These are phyloP conservation scores for Dromas ardeola DNA, from an alignment of 2,113 vertebrate species.

Conservation along the genomic window DNA sequence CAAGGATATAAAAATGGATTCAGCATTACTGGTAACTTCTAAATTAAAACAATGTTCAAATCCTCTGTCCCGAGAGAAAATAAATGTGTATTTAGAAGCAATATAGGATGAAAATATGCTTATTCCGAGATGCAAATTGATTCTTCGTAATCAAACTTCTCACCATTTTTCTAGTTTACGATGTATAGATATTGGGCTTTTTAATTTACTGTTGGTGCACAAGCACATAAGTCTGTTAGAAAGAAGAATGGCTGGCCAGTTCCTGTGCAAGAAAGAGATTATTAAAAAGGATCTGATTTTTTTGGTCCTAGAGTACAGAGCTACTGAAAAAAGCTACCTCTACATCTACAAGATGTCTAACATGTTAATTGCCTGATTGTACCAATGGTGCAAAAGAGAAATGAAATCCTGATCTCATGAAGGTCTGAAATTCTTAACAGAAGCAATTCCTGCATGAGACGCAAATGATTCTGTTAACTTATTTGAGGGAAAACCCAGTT, in stretches of 20 bases:
- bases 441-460: background rate
- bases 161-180: background rate
- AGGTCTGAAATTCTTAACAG: background rate
- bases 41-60: background rate
- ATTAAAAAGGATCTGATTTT: background rate
- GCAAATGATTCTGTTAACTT: background rate
- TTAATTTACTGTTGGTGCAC: background rate
- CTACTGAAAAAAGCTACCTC: background rate
- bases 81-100: background rate
- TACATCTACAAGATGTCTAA: background rate
- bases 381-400: background rate
- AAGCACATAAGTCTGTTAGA: background rate
- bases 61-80: background rate
- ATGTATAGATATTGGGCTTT: background rate
- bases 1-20: conserved; percentile 92
- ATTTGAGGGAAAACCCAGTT: background rate
- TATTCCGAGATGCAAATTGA: background rate
- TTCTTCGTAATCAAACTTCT: background rate
- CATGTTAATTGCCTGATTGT: background rate
- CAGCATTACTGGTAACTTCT: conserved; percentile 86
- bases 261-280: background rate
- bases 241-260: background rate
- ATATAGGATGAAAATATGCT: background rate
- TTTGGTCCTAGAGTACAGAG: background rate
- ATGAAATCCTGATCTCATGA: background rate